Conservation (phyloP, 92 coral and sea anemone genomes). For the Anthopleura xanthogrammica region DNA sequence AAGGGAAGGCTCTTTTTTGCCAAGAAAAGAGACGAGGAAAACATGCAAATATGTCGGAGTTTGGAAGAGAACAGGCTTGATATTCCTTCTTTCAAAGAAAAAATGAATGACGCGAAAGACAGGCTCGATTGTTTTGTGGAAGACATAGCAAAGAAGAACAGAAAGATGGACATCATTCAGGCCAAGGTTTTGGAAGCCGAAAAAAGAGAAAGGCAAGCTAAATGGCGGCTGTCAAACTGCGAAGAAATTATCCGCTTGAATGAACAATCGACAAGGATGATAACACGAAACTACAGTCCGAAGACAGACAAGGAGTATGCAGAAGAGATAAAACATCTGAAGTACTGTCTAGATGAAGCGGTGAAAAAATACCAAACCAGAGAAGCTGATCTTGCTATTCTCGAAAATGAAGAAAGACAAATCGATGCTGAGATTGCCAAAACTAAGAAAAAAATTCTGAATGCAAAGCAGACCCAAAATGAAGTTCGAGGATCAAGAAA, state of each 20-base stretch:
- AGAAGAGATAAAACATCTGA: slow-evolving; percentile 19
- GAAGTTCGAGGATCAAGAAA: slow-evolving; percentile 56
- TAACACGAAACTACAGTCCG: slow-evolving; percentile 42
- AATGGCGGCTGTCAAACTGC: slow-evolving; percentile 19
- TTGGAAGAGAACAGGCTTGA: slow-evolving; percentile 53
- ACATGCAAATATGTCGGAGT: slow-evolving; percentile 38
- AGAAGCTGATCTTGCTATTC: slow-evolving; percentile 37
- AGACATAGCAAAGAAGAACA: slow-evolving; percentile 39
- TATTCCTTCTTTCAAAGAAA: slow-evolving; percentile 39
- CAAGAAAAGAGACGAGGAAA: slow-evolving; percentile 46
- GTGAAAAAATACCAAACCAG: slow-evolving; percentile 21
- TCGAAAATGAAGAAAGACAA: slow-evolving; percentile 48
- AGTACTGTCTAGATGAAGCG: slow-evolving; percentile 26
- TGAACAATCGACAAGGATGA: slow-evolving; percentile 28
- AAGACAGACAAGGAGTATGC: slow-evolving; percentile 46
- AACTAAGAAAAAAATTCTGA: slow-evolving; percentile 33
- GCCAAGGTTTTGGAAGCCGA: slow-evolving; percentile 34
- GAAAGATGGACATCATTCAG: slow-evolving; percentile 35
- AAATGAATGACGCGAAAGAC: slow-evolving; percentile 18
- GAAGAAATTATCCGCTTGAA: slow-evolving; percentile 52
- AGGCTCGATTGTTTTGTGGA: slow-evolving; percentile 26
- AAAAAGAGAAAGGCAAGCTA: slow-evolving; percentile 41
- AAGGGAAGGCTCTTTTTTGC: slow-evolving; percentile 59
- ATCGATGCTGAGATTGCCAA: slow-evolving; percentile 40
- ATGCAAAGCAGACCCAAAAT: slow-evolving; percentile 41